Percentiles rank a stretch among this genome's conserved stretches.
phyloP scores from a whole-genome alignment of 2,113 vertebrate genomes.

The Elaphurus davidianus region DNA sequence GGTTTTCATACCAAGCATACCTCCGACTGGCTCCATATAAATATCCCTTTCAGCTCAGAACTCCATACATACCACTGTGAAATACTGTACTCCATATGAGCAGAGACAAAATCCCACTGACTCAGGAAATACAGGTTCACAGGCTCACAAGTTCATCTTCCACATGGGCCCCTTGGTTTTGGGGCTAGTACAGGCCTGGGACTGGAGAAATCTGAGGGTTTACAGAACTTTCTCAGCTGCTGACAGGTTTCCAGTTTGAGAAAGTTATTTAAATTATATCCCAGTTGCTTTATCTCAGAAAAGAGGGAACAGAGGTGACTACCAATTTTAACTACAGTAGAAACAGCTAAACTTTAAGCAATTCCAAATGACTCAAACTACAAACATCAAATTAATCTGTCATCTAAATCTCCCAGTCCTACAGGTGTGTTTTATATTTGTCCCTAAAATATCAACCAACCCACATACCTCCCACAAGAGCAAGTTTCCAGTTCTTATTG shows the following conservation, averaged over 20 bases:
- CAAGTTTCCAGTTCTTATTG: background rate
- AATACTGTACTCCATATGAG: background rate
- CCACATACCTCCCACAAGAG: background rate
- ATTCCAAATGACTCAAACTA: background rate
- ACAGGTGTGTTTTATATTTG: background rate
- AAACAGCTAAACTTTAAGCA: background rate
- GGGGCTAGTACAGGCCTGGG: background rate
- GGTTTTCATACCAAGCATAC: constrained; percentile 64
- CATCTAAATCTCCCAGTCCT: background rate
- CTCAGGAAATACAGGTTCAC: background rate
- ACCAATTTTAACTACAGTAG: background rate
- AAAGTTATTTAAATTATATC: background rate
- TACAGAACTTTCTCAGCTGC: background rate
- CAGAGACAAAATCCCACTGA: background rate
- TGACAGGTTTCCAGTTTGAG: background rate
- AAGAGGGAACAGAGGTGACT: background rate
- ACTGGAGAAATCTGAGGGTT: background rate
- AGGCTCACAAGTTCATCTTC: background rate
- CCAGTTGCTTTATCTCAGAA: background rate
- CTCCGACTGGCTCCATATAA: constrained; percentile 37
- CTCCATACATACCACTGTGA: background rate
- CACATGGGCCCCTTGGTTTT: background rate
- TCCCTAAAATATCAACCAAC: background rate
- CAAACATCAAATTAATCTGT: background rate
- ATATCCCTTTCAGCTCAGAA: constrained; percentile 39